These are phyloP conservation scores for Lepus americanus DNA, from an alignment of 2,113 vertebrate genomes.

Conservation along the genomic window DNA sequence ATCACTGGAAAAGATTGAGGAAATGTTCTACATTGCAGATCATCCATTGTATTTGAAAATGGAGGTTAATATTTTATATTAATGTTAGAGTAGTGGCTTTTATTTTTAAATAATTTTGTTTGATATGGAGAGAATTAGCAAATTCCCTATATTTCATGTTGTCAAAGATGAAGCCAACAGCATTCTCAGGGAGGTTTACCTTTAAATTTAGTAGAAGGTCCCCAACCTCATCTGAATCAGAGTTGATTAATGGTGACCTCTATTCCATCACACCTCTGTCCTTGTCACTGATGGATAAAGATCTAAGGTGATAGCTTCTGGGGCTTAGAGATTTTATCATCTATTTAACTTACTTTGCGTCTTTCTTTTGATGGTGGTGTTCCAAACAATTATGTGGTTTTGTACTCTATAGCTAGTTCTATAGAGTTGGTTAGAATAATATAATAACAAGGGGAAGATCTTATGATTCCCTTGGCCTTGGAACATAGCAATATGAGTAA, in stretches of 20 bases:
- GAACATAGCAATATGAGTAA: not conserved
- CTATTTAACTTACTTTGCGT: not conserved
- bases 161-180: not conserved
- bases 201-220: not conserved
- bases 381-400: not conserved
- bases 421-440: constrained; percentile 32
- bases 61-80: constrained; percentile 43
- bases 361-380: not conserved
- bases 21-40: constrained; percentile 60
- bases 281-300: not conserved
- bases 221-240: not conserved
- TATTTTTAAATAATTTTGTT: constrained; percentile 42
- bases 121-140: constrained; percentile 24
- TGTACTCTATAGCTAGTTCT: constrained; percentile 37
- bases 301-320: not conserved
- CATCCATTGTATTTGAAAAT: constrained; percentile 21
- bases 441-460: not conserved
- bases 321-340: not conserved
- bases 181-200: not conserved
- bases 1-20: constrained; percentile 35
- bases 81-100: constrained; percentile 1
- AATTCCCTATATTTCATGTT: not conserved
- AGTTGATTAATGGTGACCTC: not conserved
- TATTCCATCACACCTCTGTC: not conserved
- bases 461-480: not conserved